Conservation (phyloP, 2,113 vertebrate species). For the Vombatus ursinus region DNA sequence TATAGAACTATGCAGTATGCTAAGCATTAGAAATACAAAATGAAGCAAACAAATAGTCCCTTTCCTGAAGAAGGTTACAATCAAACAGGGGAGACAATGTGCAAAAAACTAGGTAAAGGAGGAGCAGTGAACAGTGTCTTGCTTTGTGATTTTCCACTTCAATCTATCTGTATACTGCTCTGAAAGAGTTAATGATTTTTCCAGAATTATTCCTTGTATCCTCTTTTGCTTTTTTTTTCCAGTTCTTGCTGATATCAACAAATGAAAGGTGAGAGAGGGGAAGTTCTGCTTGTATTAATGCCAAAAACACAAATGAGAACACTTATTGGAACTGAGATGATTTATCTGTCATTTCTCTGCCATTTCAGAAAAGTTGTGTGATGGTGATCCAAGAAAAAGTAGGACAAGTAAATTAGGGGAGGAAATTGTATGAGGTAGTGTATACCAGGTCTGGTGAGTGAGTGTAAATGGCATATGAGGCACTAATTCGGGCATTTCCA, state of each 20-base stretch:
- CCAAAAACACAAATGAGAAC: not conserved
- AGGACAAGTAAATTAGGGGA: too few relatives aligned
- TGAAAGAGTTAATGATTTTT: not conserved
- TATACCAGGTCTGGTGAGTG: not conserved
- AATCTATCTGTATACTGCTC: not conserved
- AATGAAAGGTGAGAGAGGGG: not conserved
- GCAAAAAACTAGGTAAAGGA: not conserved
- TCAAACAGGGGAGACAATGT: not conserved
- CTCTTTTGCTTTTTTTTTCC: not conserved
- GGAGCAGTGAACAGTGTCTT: not conserved
- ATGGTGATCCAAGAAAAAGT: not conserved
- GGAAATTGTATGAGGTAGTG: not conserved
- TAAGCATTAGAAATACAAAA: not conserved
- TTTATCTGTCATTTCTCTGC: not conserved
- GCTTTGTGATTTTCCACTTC: not conserved
- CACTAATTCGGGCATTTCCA: not conserved
- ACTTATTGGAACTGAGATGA: not conserved
- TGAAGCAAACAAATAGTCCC: not conserved
- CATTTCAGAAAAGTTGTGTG: not conserved
- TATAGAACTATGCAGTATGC: not conserved
- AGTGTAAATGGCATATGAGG: not conserved
- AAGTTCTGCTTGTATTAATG: not conserved
- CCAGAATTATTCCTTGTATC: not conserved
- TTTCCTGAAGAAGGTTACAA: not conserved
- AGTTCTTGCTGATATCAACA: not conserved